Base-by-base conservation (phyloP, 2,113 vertebrate genomes). In the Chascanopsetta lugubris region DNA sequence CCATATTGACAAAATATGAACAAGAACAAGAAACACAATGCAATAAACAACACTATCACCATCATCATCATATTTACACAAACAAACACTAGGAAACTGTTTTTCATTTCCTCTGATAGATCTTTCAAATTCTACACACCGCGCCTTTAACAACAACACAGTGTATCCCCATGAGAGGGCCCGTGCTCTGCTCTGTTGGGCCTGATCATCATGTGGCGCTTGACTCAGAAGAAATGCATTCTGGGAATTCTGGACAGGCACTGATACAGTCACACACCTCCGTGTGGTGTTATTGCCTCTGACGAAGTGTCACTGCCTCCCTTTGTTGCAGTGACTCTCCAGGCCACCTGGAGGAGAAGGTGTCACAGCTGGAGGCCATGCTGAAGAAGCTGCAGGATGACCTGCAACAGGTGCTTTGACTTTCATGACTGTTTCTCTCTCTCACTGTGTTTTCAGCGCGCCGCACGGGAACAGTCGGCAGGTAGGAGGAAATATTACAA, bases 321-420 rank as follows among this genome's bases (percentile, higher is more conserved):
- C 46, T 80, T 25, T 64, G 60, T 79, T 83, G 73, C 85, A 92
- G 91, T 80, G 88, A 92, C 82, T 92, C 91, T 77, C 88, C 91
- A 1, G 81, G 90, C 62, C 92, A 89, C 89, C 87, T 95, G 22
- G 94, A 94, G 1, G 94, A 96, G 77, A 96, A 96, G 85, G 95
- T 97, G 18, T 94, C 92, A 15, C 94, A 94, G 81, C 91, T 97
- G 86, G 95, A 97, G 85, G 74, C 84, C 72, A 94, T 94, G 90
- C 91, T 97, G 79, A 94, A 93, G 88, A 93, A 90, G 59, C 92
- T 97, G 54, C 94, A 96, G 88, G 94, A 94, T 27, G 95, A 96
- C 82, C 92, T 96, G 73, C 93, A 94, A 89, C 94, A 93, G 95
- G 95, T 96, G 91, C 89, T 86, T 79, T 77, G 64, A 79, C 66